Conservation (phyloP, 2,113 vertebrate genomes). For the Heterotis niloticus region DNA sequence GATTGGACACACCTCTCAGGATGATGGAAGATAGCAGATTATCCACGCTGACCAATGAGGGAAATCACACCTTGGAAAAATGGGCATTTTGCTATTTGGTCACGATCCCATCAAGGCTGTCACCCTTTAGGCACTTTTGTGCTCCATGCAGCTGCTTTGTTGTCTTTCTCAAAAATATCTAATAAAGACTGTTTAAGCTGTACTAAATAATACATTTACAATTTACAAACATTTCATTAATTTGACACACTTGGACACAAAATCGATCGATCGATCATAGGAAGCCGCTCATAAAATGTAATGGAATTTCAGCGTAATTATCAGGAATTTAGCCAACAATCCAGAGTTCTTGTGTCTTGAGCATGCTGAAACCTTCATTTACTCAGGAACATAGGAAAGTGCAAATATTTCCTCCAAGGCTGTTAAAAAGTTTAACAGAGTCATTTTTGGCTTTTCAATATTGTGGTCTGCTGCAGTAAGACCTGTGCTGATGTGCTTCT, state of each 20-base stretch:
- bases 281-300: conserved; percentile 30
- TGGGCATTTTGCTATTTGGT: conserved; percentile 47
- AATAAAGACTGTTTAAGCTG: too few relatives aligned
- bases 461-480: too few relatives aligned
- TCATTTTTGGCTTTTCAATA: too few relatives aligned
- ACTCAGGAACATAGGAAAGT: conserved; percentile 31
- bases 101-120: conserved; percentile 45
- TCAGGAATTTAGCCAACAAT: conserved; percentile 45
- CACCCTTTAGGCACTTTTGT: conserved; percentile 40
- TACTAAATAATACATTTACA: too few relatives aligned
- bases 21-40: conserved; percentile 78
- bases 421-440: too few relatives aligned
- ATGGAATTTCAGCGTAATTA: conserved; percentile 53
- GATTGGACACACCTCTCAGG: conserved; percentile 82
- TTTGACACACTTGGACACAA: too few relatives aligned
- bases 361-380: conserved; percentile 47
- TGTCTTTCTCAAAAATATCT: too few relatives aligned
- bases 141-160: background rate
- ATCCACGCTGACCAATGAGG: conserved; percentile 67
- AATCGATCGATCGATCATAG: too few relatives aligned
- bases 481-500: too few relatives aligned
- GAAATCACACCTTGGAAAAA: conserved; percentile 36
- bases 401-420: background rate
- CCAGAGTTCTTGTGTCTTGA: conserved; percentile 48
- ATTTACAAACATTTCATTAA: too few relatives aligned